phyloP scores from a whole-genome alignment of 1,140 invertebrate genomes.

The Telenomus remus region DNA sequence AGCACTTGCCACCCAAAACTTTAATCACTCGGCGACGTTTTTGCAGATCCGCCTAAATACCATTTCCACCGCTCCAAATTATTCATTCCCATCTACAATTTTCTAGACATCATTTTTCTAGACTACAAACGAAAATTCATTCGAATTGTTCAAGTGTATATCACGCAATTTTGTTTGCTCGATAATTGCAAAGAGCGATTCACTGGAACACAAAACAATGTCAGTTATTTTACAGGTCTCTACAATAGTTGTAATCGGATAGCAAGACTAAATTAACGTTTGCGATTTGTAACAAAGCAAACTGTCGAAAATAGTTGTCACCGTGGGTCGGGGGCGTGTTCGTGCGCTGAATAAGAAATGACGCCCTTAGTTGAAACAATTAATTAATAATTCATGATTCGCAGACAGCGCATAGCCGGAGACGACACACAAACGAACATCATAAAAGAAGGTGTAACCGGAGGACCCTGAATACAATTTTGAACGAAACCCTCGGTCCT shows the following conservation, averaged over 20 bases:
- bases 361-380: constrained; percentile 75
- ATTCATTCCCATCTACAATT: too few relatives aligned
- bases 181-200: background rate
- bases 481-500: constrained; percentile 71
- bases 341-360: constrained; percentile 74
- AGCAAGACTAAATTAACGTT: constrained; percentile 43
- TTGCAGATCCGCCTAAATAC: background rate
- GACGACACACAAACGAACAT: constrained; percentile 8
- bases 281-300: constrained; percentile 55
- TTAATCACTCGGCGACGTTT: constrained; percentile 13
- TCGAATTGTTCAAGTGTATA: too few relatives aligned
- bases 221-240: constrained; percentile 26
- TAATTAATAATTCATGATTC: constrained; percentile 77
- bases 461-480: constrained; percentile 74
- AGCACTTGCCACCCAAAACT: constrained; percentile 11
- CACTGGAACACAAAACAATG: background rate
- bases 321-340: constrained; percentile 58
- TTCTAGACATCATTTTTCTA: too few relatives aligned
- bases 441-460: constrained; percentile 24
- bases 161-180: background rate
- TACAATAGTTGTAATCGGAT: constrained; percentile 29
- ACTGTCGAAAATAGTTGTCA: constrained; percentile 60
- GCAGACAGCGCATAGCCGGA: constrained; percentile 1
- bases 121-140: too few relatives aligned
- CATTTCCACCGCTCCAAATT: too few relatives aligned